Evolutionary conservation across 2,888 invertebrate genomes (phyloP).

Genomic region (Volucella zonaria): DNA sequence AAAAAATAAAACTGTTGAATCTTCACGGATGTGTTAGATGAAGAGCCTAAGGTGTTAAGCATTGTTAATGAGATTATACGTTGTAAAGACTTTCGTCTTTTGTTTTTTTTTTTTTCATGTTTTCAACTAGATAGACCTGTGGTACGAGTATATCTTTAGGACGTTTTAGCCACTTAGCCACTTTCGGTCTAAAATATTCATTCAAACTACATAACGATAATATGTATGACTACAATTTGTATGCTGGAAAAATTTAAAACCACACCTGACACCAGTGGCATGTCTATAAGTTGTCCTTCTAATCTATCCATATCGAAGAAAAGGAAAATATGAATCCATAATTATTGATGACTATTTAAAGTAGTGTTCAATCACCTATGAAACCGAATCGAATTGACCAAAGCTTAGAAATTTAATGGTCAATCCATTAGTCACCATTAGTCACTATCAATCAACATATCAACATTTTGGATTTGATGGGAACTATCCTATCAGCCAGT

Average conservation of each 20-base stretch:
- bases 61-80: neutral
- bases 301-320: neutral
- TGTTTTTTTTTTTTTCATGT: no score
- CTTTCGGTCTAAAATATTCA: no score
- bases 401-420: conserved; percentile 7
- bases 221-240: no score
- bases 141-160: no score
- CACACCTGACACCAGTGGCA: no score
- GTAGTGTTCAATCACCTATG: conserved; percentile 28
- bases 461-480: conserved; percentile 11
- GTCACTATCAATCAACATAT: conserved; percentile 44
- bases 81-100: no score
- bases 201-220: no score
- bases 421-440: conserved; percentile 29
- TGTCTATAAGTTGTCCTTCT: neutral
- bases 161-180: no score
- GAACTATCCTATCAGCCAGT: neutral
- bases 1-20: neutral
- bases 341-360: conserved; percentile 11
- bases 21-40: conserved; percentile 16
- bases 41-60: conserved; percentile 5
- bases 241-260: no score
- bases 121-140: no score
- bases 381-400: conserved; percentile 25
- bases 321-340: neutral